Evolutionary conservation across 1,140 invertebrate genomes (phyloP), one percentile per base, ranked within the genome.

Genomic region (Chironomus striatipennis): DNA sequence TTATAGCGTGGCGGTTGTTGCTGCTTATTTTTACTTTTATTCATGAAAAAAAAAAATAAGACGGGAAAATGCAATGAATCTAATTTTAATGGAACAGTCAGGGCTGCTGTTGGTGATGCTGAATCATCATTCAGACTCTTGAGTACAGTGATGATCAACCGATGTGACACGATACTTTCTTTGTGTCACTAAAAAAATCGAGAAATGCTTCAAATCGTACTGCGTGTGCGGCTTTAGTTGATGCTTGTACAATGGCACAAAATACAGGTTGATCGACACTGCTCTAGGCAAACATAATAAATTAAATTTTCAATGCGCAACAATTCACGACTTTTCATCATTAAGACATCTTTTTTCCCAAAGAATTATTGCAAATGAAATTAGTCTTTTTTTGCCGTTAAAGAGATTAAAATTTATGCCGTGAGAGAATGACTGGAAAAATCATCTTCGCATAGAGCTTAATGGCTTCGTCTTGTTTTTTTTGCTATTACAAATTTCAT

Each of bases 351-450:
- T 34, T 34, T 34, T 34, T 34, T 34, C 24, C 24, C 24, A 34
- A 34, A 34, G 24, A 34, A 34, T 2, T 57, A 57, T 57, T 57
- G n/a, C 12, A 57, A 57, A 57, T 57, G n/a, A 57, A 57, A 57
- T 57, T 57, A 57, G 47, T 57, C 47, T 57, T 57, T 57, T 57
- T 5, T 57, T 57, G 47, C 47, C 47, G 47, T 57, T 57, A 57
- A 57, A 57, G n/a, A 57, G 47, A 57, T 57, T 57, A 57, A 57
- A 15, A 57, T 57, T 57, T 57, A 57, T 57, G 47, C 47, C 47
- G 47, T 57, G 47, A 57, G 47, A 57, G 47, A 57, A 57, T 57
- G 47, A 57, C 47, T 57, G 47, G 47, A 57, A 57, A 57, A 57
- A n/a, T 57, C 47, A 57, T 57, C 9, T 57, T 57, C 47, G 47